Evolutionary conservation across 1,140 invertebrate genomes (phyloP).

Genomic region (Macrosteles quadrilineatus): DNA sequence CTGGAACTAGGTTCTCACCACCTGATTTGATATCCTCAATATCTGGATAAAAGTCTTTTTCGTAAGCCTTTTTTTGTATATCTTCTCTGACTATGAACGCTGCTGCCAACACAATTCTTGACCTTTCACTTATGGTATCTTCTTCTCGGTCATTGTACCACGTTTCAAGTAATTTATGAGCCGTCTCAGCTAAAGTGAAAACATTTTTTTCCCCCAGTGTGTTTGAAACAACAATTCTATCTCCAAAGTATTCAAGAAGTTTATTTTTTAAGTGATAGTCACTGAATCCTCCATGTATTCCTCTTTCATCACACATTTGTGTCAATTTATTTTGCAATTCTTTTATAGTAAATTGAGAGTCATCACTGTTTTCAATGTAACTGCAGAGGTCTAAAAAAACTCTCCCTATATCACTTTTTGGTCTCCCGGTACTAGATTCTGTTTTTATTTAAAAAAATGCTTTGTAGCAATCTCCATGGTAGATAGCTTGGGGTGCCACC

Average conservation of each 20-base stretch:
- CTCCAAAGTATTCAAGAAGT: background rate
- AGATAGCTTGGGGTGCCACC: conserved; percentile 3
- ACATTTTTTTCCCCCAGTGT: background rate
- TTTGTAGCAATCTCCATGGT: conserved; percentile 9
- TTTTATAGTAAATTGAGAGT: conserved; percentile 23
- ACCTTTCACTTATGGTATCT: conserved; percentile 4
- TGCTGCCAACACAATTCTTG: conserved; percentile 18
- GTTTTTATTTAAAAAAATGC: conserved; percentile 20
- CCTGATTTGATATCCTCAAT: conserved; percentile 16
- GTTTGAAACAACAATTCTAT: conserved; percentile 15
- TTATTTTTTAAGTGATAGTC: background rate
- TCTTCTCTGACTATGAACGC: background rate
- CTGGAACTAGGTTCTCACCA: conserved; percentile 21
- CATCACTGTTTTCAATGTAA: conserved; percentile 25
- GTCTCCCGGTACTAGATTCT: background rate
- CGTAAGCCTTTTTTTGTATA: background rate
- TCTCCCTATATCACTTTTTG: background rate
- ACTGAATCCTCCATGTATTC: background rate
- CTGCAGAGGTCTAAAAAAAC: conserved; percentile 23
- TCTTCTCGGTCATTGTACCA: no score
- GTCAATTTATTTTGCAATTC: conserved; percentile 6
- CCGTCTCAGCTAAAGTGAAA: conserved; percentile 24
- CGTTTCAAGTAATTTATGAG: conserved; percentile 23
- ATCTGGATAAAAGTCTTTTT: conserved; percentile 20
- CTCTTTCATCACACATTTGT: background rate